These are phyloP conservation scores for Pectinophora gossypiella DNA, from an alignment of 1,140 invertebrate species.

Conservation along the genomic window DNA sequence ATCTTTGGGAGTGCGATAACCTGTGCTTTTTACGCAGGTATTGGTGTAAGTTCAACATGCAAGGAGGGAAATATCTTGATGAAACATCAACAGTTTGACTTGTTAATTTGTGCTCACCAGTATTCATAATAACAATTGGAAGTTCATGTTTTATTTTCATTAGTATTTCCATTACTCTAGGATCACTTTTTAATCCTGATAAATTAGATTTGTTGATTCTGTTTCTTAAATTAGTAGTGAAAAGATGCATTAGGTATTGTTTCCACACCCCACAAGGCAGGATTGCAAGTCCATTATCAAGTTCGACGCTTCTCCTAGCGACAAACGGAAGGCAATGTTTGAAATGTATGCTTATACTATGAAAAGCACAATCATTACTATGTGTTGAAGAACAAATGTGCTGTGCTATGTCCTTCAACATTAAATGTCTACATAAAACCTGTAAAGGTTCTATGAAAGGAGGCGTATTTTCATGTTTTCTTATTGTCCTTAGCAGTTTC, in stretches of 20 bases:
- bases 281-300: constrained; percentile 67
- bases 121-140: not conserved
- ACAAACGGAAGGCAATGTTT: constrained; percentile 72
- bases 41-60: constrained; percentile 85
- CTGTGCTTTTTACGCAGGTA: constrained; percentile 80
- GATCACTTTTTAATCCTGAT: constrained; percentile 48
- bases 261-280: constrained; percentile 78
- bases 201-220: constrained; percentile 51
- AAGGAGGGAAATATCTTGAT: constrained; percentile 81
- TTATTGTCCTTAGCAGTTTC: constrained; percentile 47
- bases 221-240: constrained; percentile 61
- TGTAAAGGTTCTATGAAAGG: constrained; percentile 31
- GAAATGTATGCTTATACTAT: constrained; percentile 70
- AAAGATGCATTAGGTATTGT: constrained; percentile 68
- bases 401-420: constrained; percentile 46
- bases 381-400: constrained; percentile 40
- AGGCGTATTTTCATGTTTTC: constrained; percentile 30
- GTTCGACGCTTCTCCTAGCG: constrained; percentile 64
- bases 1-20: constrained; percentile 83
- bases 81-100: constrained; percentile 72
- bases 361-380: constrained; percentile 28
- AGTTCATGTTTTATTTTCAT: constrained; percentile 42
- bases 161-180: constrained; percentile 64
- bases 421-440: constrained; percentile 41
- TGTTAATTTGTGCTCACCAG: constrained; percentile 29